Conservation (phyloP, 2,113 vertebrate genomes). For the Mustelus asterias region DNA sequence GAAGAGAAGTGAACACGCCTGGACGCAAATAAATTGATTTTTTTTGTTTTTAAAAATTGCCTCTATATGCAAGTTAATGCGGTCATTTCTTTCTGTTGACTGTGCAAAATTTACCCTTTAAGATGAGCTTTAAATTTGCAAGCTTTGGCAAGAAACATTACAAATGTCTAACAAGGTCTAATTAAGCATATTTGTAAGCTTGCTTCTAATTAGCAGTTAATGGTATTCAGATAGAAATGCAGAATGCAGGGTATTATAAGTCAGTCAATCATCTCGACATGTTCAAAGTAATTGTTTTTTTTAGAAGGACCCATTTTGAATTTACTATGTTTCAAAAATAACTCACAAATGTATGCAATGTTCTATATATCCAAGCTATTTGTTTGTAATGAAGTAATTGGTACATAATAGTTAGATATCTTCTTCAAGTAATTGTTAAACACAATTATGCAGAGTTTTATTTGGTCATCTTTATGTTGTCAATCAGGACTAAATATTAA, state of each 20-base stretch:
- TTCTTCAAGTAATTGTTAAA: not conserved
- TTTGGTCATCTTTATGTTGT: not conserved
- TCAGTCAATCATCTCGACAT: not conserved
- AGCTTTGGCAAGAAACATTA: not conserved
- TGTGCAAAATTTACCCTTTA: not conserved
- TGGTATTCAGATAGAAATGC: not conserved
- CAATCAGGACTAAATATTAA: slow-evolving; percentile 2
- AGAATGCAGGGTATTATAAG: not conserved
- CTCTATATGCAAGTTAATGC: not conserved
- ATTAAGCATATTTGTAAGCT: not conserved
- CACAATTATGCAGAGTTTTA: not conserved
- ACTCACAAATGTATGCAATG: not conserved
- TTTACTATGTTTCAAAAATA: not conserved
- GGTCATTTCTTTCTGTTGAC: not conserved
- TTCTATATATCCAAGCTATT: not conserved
- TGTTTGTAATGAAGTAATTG: not conserved
- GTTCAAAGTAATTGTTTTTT: not conserved
- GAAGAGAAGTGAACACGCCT: not conserved
- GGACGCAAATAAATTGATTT: not conserved
- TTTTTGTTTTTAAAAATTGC: not conserved
- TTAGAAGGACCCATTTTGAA: not conserved
- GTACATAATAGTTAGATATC: not conserved
- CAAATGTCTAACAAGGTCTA: not conserved
- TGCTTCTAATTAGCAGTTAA: slow-evolving; percentile 21
- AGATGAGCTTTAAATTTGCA: not conserved